These are phyloP conservation scores for Petrocephalus sullivani DNA, from an alignment of 2,797 vertebrate species.

Conservation along the genomic window DNA sequence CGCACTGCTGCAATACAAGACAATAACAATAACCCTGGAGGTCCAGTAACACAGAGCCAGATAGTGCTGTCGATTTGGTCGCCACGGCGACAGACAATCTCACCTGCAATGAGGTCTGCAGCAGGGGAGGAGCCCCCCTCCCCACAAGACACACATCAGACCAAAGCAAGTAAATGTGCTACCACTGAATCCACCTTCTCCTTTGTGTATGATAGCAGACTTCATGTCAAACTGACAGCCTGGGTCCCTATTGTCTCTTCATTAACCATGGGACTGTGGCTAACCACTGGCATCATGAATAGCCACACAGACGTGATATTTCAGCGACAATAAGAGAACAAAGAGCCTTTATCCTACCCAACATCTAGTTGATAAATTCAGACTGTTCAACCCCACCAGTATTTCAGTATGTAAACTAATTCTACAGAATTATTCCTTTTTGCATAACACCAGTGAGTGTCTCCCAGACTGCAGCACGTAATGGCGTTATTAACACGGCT, in stretches of 20 bases:
- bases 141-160: neutral
- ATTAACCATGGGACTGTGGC: neutral
- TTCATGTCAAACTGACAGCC: neutral
- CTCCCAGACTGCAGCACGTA: neutral
- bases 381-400: neutral
- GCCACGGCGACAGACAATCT: slow-evolving; percentile 7
- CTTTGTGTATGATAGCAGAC: neutral
- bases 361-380: neutral
- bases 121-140: neutral
- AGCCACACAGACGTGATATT: neutral
- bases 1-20: neutral
- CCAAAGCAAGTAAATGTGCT: neutral
- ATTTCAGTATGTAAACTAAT: neutral
- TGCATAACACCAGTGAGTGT: neutral
- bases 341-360: neutral
- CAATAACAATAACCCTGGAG: neutral
- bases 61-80: neutral
- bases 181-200: neutral
- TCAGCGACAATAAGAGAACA: neutral
- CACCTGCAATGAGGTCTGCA: neutral
- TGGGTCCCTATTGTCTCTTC: neutral
- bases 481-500: neutral
- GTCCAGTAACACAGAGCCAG: slow-evolving; percentile 27
- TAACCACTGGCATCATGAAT: neutral
- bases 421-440: neutral